Percentiles rank a stretch among this genome's conserved stretches.
phyloP scores from a whole-genome alignment of 2,113 vertebrate genomes.

The Heptranchias perlo region DNA sequence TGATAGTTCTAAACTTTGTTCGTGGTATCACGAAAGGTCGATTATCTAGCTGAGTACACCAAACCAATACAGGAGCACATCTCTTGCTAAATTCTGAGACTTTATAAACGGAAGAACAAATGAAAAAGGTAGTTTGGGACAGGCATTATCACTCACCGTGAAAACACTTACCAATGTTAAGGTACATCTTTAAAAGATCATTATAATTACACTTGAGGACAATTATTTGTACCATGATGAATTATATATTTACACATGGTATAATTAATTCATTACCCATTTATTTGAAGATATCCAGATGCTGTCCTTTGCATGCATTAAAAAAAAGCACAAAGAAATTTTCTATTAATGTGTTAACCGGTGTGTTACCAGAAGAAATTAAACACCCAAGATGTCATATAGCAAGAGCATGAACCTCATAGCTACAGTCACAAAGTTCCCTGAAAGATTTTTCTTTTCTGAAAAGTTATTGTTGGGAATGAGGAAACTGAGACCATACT shows the following conservation, averaged over 20 bases:
- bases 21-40: neutral
- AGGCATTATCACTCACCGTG: neutral
- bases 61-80: neutral
- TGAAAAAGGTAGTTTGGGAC: neutral
- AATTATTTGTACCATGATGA: neutral
- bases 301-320: neutral
- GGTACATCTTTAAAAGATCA: neutral
- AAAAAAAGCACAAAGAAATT: neutral
- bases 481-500: too few species aligned
- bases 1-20: neutral
- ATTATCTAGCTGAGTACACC: neutral
- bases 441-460: too few species aligned
- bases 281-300: neutral
- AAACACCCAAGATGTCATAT: neutral
- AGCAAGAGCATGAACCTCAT: too few species aligned
- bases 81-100: neutral
- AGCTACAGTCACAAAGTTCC: too few species aligned
- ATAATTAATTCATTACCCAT: neutral
- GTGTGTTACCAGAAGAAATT: neutral
- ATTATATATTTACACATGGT: neutral
- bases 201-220: too few species aligned
- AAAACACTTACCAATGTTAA: neutral
- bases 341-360: neutral
- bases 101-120: neutral
- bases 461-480: too few species aligned